These are phyloP conservation scores for Eufriesea mexicana DNA, from an alignment of 1,140 invertebrate species.

Conservation along the genomic window DNA sequence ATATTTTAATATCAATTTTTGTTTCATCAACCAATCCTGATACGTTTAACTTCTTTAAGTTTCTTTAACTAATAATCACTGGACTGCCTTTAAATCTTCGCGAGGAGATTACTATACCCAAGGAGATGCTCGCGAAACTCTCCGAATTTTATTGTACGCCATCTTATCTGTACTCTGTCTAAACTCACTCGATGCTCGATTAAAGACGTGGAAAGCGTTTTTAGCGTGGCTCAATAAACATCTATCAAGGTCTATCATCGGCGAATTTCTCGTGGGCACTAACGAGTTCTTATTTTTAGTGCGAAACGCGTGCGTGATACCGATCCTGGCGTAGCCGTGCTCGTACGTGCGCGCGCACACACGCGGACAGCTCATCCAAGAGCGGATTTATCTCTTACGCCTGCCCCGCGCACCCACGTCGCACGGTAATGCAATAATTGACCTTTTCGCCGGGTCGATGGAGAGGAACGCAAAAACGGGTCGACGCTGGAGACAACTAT, in stretches of 20 bases:
- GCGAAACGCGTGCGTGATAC: not conserved
- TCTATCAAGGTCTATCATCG: not conserved
- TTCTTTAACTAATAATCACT: too few species aligned
- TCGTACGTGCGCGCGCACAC: too few species aligned
- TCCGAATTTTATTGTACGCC: too few species aligned
- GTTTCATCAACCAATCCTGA: too few species aligned
- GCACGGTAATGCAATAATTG: conserved; percentile 39
- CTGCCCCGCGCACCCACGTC: conserved; percentile 24
- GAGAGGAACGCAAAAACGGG: conserved; percentile 29
- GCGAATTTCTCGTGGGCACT: not conserved
- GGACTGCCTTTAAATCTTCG: too few species aligned
- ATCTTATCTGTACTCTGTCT: too few species aligned
- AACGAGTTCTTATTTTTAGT: conserved; percentile 33
- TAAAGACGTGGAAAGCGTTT: not conserved
- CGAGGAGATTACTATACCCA: too few species aligned
- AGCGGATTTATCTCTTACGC: conserved; percentile 11
- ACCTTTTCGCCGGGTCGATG: conserved; percentile 22
- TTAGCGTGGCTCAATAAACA: not conserved
- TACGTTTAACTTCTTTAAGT: too few species aligned
- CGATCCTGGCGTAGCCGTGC: not conserved
- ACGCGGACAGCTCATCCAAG: not conserved
- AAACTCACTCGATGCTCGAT: not conserved
- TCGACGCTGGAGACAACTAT: conserved; percentile 13
- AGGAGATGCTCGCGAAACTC: too few species aligned
- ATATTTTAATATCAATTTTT: too few species aligned